phyloP scores from a whole-genome alignment of 2,888 invertebrate genomes.

The Spisula solida region DNA sequence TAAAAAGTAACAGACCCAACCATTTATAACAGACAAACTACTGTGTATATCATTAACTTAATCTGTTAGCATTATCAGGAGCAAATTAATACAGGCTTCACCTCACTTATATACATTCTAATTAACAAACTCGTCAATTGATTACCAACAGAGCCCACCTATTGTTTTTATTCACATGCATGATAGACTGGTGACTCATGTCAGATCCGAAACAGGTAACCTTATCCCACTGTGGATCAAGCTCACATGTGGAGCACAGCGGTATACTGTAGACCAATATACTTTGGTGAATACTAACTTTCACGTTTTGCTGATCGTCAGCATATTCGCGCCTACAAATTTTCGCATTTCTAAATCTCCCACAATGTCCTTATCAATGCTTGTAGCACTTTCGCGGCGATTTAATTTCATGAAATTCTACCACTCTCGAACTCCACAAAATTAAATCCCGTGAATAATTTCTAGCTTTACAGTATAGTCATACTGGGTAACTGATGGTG shows the following conservation, averaged over 20 bases:
- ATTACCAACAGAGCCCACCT: conserved; percentile 1
- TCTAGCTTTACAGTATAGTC: too few relatives aligned
- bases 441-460: too few relatives aligned
- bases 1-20: not conserved
- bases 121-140: not conserved
- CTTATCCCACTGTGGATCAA: not conserved
- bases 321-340: too few relatives aligned
- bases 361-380: too few relatives aligned
- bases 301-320: too few relatives aligned
- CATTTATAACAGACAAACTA: not conserved
- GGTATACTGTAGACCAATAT: too few relatives aligned
- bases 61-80: not conserved
- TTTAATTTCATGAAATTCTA: too few relatives aligned
- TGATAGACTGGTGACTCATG: not conserved
- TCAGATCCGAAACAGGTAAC: not conserved
- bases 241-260: not conserved
- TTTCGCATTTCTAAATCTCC: too few relatives aligned
- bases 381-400: too few relatives aligned
- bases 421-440: too few relatives aligned
- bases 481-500: too few relatives aligned
- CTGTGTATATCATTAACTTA: not conserved
- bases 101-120: not conserved
- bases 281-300: too few relatives aligned
- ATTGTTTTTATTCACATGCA: not conserved
- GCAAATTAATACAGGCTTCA: conserved; percentile 10